Percentiles rank a stretch among this genome's conserved stretches.
These are phyloP conservation scores for Sternotherus odoratus DNA, from an alignment of 2,797 vertebrate species.

Conservation along the genomic window DNA sequence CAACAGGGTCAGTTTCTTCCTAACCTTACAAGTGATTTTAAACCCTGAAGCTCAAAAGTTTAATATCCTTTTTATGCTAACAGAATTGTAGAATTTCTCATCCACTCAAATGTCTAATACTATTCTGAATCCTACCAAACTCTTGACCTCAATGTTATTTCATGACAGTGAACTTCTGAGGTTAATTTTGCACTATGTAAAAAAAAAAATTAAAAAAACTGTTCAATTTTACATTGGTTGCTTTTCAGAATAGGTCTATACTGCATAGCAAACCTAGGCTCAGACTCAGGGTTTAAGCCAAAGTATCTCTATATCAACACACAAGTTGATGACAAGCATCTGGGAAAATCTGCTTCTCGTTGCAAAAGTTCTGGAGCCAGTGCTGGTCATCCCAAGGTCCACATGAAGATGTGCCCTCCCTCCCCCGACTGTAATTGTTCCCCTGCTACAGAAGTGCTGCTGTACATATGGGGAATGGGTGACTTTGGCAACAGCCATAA, in stretches of 20 bases:
- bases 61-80: background rate
- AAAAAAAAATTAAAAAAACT: accelerated
- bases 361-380: too few species aligned
- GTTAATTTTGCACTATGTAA: background rate
- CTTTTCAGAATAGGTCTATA: background rate
- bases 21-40: background rate
- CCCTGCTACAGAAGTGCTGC: too few species aligned
- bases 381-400: too few species aligned
- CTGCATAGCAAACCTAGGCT: background rate
- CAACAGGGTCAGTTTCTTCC: background rate
- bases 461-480: too few species aligned
- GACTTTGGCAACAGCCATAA: too few species aligned
- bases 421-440: too few species aligned
- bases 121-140: background rate
- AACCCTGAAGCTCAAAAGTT: background rate
- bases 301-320: background rate
- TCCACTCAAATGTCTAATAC: background rate
- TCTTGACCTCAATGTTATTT: background rate
- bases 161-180: background rate
- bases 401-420: too few species aligned
- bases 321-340: background rate
- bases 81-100: background rate
- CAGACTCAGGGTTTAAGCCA: background rate
- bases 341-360: too few species aligned
- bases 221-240: too few species aligned